Conservation (phyloP, 2,888 invertebrate genomes). For the Ommatoiulus sabulosus region DNA sequence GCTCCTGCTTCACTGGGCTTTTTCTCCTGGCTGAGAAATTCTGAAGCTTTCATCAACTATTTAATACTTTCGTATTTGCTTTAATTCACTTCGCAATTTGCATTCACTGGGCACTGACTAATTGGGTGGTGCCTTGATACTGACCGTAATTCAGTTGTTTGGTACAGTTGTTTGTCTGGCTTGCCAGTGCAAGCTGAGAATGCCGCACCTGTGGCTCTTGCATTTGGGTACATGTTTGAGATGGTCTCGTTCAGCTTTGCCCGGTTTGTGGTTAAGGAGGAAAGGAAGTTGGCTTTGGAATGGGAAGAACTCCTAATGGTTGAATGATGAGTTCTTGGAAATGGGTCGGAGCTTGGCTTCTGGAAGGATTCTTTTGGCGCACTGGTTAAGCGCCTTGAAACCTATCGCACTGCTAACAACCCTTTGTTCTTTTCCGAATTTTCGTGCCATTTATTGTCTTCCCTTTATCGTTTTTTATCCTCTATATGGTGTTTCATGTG, state of each 20-base stretch:
- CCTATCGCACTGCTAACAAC: not conserved
- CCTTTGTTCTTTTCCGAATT: slow-evolving; percentile 9
- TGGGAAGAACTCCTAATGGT: slow-evolving; percentile 37
- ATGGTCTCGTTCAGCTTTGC: not conserved
- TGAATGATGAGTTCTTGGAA: not conserved
- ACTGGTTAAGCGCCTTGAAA: slow-evolving; percentile 6
- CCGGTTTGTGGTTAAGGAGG: not conserved
- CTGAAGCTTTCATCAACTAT: not conserved
- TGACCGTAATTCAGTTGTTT: not conserved
- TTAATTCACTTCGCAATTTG: not conserved
- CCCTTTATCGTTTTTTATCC: not conserved
- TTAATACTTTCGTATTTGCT: not conserved
- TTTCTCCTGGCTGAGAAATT: not conserved
- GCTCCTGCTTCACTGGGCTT: not conserved
- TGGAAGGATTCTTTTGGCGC: not conserved
- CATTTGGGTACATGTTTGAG: slow-evolving; percentile 17
- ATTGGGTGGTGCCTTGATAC: not conserved
- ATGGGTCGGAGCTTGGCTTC: not conserved
- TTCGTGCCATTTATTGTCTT: not conserved
- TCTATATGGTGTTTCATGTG: not conserved
- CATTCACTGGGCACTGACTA: not conserved
- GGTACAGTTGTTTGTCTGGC: not conserved
- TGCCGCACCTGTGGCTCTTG: not conserved
- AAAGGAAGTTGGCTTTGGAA: slow-evolving; percentile 29
- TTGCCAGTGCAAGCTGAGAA: not conserved